Conservation (phyloP, 2,888 invertebrate species). For the Elmis aenea region DNA sequence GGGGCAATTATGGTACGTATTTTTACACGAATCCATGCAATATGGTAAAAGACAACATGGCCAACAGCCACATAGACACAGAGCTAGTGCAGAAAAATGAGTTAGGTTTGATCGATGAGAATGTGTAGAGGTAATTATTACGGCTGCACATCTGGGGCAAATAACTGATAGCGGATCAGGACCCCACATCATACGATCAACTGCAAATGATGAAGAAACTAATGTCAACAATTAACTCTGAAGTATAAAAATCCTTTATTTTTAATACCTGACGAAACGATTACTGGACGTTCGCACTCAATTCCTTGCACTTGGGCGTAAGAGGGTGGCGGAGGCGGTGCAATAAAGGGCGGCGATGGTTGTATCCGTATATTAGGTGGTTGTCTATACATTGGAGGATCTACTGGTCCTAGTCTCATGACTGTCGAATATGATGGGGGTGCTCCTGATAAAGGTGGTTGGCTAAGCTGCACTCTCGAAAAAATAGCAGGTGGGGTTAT, state of each 20-base stretch:
- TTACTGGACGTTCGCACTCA: slow-evolving; percentile 6
- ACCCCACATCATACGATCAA: slow-evolving; percentile 36
- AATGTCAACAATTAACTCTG: slow-evolving; percentile 5
- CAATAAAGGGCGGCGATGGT: slow-evolving; percentile 31
- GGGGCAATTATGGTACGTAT: slow-evolving; percentile 42
- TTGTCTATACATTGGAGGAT: neutral
- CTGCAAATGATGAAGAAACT: slow-evolving; percentile 22
- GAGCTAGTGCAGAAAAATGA: slow-evolving; percentile 38
- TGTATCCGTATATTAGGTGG: slow-evolving; percentile 22
- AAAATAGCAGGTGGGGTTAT: slow-evolving; percentile 12
- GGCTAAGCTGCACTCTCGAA: slow-evolving; percentile 7
- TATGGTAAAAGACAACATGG: slow-evolving; percentile 44
- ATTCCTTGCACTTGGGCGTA: slow-evolving; percentile 24
- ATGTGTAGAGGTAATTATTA: slow-evolving; percentile 37
- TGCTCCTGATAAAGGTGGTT: slow-evolving; percentile 28
- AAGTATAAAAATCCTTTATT: too few relatives aligned
- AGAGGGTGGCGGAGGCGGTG: slow-evolving; percentile 29
- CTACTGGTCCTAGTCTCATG: slow-evolving; percentile 31
- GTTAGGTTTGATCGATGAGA: slow-evolving; percentile 36
- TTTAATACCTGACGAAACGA: slow-evolving; percentile 11
- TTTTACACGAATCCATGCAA: slow-evolving; percentile 41
- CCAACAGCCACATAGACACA: slow-evolving; percentile 44
- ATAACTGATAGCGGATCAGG: slow-evolving; percentile 39
- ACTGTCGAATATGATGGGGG: slow-evolving; percentile 40
- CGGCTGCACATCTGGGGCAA: slow-evolving; percentile 39